A percentile compares a stretch with the other conserved stretches of the same genome.
Evolutionary conservation across 2,113 vertebrate genomes (phyloP).

Genomic region (Alexandromys fortis): DNA sequence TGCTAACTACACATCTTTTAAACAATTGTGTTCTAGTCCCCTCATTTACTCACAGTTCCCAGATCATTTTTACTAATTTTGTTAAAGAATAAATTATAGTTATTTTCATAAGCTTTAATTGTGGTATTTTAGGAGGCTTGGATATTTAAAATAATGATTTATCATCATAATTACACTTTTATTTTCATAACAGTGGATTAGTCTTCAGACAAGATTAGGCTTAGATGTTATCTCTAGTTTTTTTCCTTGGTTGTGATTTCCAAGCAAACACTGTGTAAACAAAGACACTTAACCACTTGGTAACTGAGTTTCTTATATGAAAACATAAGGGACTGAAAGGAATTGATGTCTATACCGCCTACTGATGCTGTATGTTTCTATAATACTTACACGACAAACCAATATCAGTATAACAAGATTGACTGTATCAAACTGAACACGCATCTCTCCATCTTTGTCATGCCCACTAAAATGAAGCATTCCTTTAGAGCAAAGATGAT

Average conservation of each 20-base stretch:
- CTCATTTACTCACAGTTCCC: constrained; percentile 57
- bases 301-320: background rate
- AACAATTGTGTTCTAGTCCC: background rate
- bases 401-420: background rate
- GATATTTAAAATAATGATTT: constrained; percentile 68
- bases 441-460: background rate
- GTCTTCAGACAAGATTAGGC: background rate
- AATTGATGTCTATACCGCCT: background rate
- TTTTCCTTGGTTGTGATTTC: constrained; percentile 5
- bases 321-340: background rate
- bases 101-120: constrained; percentile 70
- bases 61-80: constrained; percentile 79
- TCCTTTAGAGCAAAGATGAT: background rate
- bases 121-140: background rate
- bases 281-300: background rate
- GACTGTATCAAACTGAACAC: background rate
- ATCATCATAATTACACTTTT: constrained; percentile 66
- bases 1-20: constrained; percentile 55
- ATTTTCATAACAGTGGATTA: constrained; percentile 54
- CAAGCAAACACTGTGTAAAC: constrained; percentile 34
- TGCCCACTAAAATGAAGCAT: background rate
- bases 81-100: constrained; percentile 66
- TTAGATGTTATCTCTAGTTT: constrained; percentile 64
- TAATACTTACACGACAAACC: background rate
- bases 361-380: background rate